These are phyloP conservation scores for Cladorhizidae sp. DNA, from an alignment of 37 sponge, comb jelly and placozoan genomes.

Conservation along the genomic window DNA sequence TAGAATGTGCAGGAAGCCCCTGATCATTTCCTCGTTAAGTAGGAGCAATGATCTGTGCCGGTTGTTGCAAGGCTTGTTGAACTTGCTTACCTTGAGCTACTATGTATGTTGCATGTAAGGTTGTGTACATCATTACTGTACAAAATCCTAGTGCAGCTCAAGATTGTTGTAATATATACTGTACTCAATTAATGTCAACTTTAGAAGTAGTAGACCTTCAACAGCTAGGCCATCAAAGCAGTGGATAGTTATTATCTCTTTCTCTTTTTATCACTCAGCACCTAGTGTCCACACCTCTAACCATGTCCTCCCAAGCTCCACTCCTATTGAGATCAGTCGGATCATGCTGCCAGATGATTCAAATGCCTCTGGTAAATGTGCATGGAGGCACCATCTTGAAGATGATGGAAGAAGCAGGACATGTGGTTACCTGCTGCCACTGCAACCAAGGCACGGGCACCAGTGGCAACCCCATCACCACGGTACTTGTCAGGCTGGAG, in stretches of 20 bases:
- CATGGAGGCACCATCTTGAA: constrained; percentile 91
- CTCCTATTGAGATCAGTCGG: constrained; percentile 66
- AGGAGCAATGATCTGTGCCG: no score
- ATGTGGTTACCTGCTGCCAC: constrained; percentile 68
- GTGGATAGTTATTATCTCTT: background rate
- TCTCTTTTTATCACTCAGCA: background rate
- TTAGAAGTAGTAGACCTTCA: no score
- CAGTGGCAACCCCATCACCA: constrained; percentile 21
- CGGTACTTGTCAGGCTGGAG: constrained; percentile 79
- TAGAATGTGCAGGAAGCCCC: no score
- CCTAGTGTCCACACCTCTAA: background rate
- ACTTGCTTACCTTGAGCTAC: no score
- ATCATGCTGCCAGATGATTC: constrained; percentile 92
- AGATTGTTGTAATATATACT: no score
- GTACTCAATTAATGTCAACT: no score
- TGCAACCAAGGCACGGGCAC: constrained; percentile 44
- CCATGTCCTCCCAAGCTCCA: constrained; percentile 31
- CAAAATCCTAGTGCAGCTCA: no score
- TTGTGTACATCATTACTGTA: no score
- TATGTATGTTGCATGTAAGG: no score
- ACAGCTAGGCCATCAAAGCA: background rate
- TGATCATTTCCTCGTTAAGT: no score
- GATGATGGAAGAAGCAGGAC: constrained; percentile 86
- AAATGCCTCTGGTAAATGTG: constrained; percentile 82
- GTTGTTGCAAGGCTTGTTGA: no score